These are phyloP conservation scores for Neotoma lepida DNA, from an alignment of 2,113 vertebrate species.

Conservation along the genomic window DNA sequence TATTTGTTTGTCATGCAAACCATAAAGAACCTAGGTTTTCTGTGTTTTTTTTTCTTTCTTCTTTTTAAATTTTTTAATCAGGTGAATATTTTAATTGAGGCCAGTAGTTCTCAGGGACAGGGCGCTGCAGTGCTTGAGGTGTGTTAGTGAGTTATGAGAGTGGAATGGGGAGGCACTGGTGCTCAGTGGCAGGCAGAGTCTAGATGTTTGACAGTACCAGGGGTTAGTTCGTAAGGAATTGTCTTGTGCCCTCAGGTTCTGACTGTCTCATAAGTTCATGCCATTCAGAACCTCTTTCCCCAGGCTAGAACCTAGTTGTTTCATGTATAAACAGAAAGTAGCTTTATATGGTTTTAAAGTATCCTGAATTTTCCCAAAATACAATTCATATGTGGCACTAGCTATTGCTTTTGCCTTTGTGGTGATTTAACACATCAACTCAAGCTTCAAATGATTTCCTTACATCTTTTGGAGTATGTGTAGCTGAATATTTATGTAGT, in stretches of 20 bases:
- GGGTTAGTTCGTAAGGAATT: background rate
- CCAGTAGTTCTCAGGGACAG: background rate
- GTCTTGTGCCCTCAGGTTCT: background rate
- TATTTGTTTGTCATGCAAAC: background rate
- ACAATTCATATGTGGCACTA: background rate
- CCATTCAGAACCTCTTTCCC: background rate
- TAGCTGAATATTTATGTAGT: conserved; percentile 7
- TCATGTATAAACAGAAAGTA: background rate
- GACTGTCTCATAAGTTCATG: conserved; percentile 2
- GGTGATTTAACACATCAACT: background rate
- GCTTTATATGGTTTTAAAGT: background rate
- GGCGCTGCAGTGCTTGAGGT: background rate
- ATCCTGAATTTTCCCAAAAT: background rate
- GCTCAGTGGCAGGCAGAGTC: background rate
- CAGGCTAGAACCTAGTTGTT: background rate
- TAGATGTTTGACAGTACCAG: background rate
- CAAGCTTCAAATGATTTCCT: background rate
- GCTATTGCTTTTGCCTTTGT: background rate
- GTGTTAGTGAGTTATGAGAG: background rate
- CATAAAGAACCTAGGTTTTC: background rate
- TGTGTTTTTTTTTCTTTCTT: background rate
- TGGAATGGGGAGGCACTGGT: background rate
- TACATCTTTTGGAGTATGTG: background rate
- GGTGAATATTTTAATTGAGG: background rate
- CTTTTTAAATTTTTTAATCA: background rate